Base-by-base conservation (phyloP, 2,113 vertebrate genomes). In the Tachycineta bicolor region DNA sequence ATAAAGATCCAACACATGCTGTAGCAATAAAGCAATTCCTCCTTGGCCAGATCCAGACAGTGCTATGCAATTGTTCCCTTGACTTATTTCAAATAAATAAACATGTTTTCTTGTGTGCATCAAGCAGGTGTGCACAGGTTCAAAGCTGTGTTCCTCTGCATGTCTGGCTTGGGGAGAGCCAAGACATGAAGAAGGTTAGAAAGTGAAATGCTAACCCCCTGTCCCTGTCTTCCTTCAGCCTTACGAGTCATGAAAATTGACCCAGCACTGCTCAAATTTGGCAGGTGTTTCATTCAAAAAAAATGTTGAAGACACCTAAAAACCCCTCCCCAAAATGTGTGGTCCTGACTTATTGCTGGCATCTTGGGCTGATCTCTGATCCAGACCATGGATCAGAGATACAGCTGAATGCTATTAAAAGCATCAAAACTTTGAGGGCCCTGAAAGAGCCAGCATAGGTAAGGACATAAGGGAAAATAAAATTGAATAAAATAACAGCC, bases 1-100 rank as follows among this genome's bases (percentile, higher is more conserved):
- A 95, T 76, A 97, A 97, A 97, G 76, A 83, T 79, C 70, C 55
- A 92, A 69, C 93, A 90, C 90, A 97, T 90, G 52, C 67, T 96
- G 65, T 75, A 97, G 89, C 69, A 96, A 97, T 94, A 90, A 97
- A 96, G 76, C 67, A 77, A 78, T 90, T 96, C 60, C 74, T 96
- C 95, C 89, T 85, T 29, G 65, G 84, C 92, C 84, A 97, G 83
- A 95, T 74, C 52, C 89, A 96, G 81, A 9, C 87, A 89, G 73
- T 79, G 81, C 50, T 89, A 37, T 71, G 68, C 46, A 97, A 91
- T 91, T 68, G 9, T 77, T 96, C 83, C 58, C 77, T 37, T 91
- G 62, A 91, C 55, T 97, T 96, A 93, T 92, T 97, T 94, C 92
- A 92, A 89, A 80, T 52, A 63, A 60, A 50, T 83, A 90, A 89